Evolutionary conservation across 1,140 invertebrate genomes (phyloP).

Genomic region (Zaprionus vittiger): DNA sequence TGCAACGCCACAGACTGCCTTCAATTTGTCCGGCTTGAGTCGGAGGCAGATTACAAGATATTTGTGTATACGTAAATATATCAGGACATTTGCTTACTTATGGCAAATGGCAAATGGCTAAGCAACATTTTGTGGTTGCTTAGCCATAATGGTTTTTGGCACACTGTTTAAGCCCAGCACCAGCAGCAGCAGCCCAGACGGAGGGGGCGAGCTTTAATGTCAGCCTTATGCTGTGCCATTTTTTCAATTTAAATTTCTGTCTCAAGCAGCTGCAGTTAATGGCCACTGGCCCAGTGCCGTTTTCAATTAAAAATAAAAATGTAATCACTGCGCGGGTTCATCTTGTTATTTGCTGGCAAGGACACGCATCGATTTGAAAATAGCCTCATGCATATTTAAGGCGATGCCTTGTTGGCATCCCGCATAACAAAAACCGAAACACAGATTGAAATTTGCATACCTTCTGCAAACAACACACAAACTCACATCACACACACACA

Average conservation of each 20-base stretch:
- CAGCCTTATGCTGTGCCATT: conserved; percentile 23
- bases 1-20: conserved; percentile 16
- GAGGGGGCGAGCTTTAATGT: conserved; percentile 22
- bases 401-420: neutral
- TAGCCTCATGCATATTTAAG: conserved; percentile 33
- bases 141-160: conserved; percentile 32
- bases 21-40: conserved; percentile 27
- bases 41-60: neutral
- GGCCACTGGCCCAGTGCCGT: conserved; percentile 12
- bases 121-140: conserved; percentile 41
- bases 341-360: conserved; percentile 46
- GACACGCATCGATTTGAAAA: conserved; percentile 55
- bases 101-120: conserved; percentile 18
- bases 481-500: neutral
- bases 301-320: conserved; percentile 48
- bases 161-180: conserved; percentile 12
- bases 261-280: conserved; percentile 62
- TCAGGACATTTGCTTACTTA: conserved; percentile 15
- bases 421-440: conserved; percentile 12
- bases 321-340: conserved; percentile 16
- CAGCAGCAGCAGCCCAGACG: neutral
- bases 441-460: conserved; percentile 14
- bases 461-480: neutral
- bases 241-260: conserved; percentile 49
- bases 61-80: conserved; percentile 13